Evolutionary conservation across 64 coral and sea anemone genomes (phyloP).

Genomic region (Exaiptasia diaphana): DNA sequence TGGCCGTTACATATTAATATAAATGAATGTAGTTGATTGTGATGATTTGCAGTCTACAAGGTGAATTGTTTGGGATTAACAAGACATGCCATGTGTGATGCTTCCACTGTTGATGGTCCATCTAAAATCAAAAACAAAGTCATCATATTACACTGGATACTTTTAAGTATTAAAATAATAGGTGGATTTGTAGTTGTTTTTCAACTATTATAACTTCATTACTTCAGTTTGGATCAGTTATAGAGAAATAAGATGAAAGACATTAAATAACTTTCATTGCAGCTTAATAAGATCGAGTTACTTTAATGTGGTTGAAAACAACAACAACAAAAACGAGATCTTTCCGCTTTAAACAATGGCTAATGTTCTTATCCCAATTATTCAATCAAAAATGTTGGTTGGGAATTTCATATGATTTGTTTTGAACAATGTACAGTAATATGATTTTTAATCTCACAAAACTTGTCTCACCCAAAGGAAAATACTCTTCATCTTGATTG

Average conservation of each 20-base stretch:
- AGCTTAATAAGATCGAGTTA: too few species aligned
- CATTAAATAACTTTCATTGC: not conserved
- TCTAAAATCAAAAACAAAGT: conserved; percentile 32
- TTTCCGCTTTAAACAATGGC: too few species aligned
- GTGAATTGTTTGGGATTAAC: conserved; percentile 67
- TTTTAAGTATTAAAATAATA: too few species aligned
- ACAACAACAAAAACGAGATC: too few species aligned
- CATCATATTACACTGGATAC: not conserved
- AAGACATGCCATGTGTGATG: conserved; percentile 57
- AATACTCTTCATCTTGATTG: conserved; percentile 56
- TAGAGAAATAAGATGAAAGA: not conserved
- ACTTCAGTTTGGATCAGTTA: too few species aligned
- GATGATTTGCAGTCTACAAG: too few species aligned
- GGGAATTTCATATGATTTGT: not conserved
- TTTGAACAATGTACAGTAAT: not conserved
- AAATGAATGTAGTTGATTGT: too few species aligned
- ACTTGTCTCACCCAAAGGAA: conserved; percentile 63
- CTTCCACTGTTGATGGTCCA: conserved; percentile 74
- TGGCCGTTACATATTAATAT: too few species aligned
- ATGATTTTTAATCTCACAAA: not conserved
- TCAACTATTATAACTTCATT: too few species aligned
- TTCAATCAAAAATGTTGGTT: not conserved
- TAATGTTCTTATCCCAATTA: too few species aligned
- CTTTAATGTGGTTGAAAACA: too few species aligned
- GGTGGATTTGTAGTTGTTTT: too few species aligned